Conservation (phyloP, 1,140 invertebrate genomes). For the Drosophila chauvacae region DNA sequence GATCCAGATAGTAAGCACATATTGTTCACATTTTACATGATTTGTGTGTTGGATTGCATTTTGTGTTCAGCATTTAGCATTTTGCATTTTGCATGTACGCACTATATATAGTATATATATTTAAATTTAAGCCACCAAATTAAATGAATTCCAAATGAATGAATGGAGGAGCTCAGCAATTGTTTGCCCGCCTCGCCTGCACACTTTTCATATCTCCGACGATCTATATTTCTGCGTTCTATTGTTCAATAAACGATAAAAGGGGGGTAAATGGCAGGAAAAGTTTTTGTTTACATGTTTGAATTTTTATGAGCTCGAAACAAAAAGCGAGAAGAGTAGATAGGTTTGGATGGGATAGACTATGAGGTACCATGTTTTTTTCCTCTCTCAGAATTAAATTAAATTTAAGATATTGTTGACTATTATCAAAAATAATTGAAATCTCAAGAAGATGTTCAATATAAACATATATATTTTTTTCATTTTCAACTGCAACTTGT, state of each 20-base stretch:
- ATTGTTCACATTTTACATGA: constrained; percentile 41
- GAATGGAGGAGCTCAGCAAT: constrained; percentile 46
- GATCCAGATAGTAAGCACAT: constrained; percentile 4
- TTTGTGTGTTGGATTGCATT: constrained; percentile 16
- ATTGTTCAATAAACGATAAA: constrained; percentile 36
- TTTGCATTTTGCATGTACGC: constrained; percentile 3
- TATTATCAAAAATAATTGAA: neutral
- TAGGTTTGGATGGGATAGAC: neutral
- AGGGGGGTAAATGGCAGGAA: constrained; percentile 9
- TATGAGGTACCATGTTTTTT: neutral
- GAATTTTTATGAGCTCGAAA: constrained; percentile 38
- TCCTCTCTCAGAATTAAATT: neutral
- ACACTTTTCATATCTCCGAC: neutral
- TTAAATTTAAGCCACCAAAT: constrained; percentile 51
- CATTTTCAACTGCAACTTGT: neutral
- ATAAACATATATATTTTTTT: too few species aligned
- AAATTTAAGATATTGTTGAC: too few species aligned
- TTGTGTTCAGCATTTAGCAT: neutral
- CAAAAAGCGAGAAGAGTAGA: neutral
- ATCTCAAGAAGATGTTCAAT: neutral
- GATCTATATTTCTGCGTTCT: constrained; percentile 13
- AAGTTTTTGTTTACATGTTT: constrained; percentile 44
- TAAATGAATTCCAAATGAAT: constrained; percentile 58
- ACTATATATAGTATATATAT: constrained; percentile 5
- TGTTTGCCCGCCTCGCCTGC: constrained; percentile 11